Evolutionary conservation across 92 coral and sea anemone species (phyloP).

Genomic region (Siderastrea radians): DNA sequence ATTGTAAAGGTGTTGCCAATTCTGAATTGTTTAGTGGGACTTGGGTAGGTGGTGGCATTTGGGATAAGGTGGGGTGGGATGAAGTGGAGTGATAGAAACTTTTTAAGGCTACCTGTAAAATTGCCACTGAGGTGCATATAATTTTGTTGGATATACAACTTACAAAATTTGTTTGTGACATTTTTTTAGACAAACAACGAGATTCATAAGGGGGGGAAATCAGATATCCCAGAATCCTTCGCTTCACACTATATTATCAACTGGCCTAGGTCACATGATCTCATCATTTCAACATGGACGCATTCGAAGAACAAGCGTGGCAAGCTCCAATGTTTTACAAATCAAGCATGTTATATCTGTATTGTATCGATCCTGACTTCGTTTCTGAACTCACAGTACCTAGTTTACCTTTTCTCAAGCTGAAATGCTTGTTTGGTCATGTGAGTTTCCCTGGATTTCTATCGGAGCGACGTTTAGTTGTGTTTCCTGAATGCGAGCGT

Average conservation of each 20-base stretch:
- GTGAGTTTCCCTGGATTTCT: conserved; percentile 14
- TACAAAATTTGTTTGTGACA: background rate
- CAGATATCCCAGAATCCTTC: too few species aligned
- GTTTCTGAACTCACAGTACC: too few species aligned
- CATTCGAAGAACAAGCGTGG: too few species aligned
- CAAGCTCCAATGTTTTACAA: too few species aligned
- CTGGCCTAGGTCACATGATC: too few species aligned
- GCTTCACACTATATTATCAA: too few species aligned
- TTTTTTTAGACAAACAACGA: background rate
- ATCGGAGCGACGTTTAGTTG: background rate
- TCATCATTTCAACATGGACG: too few species aligned
- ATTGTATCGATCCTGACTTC: too few species aligned
- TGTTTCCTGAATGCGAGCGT: background rate
- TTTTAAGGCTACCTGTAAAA: background rate
- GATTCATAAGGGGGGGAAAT: too few species aligned
- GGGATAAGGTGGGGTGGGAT: background rate
- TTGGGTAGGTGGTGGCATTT: background rate
- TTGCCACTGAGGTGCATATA: background rate
- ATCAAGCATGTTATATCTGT: too few species aligned
- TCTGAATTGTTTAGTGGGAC: background rate
- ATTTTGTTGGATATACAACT: background rate
- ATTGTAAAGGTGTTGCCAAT: too few species aligned
- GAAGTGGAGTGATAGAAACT: background rate
- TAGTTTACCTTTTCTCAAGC: conserved; percentile 6
- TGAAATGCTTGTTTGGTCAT: background rate